Base-by-base conservation (phyloP, 1,140 invertebrate species). In the Coboldia fuscipes region DNA sequence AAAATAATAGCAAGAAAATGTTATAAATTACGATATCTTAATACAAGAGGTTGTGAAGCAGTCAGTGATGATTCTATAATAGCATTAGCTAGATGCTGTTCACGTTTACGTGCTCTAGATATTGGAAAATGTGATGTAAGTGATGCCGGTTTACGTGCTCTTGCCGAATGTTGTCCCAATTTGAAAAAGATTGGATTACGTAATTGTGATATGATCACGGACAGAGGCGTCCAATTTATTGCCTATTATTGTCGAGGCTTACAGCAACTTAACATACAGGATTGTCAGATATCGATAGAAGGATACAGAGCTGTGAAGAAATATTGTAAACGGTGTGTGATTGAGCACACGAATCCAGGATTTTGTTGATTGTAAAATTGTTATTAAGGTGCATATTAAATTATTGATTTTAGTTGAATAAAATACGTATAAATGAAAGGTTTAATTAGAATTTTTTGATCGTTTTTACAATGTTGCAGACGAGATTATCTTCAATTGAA, bases 81-180 rank as follows among this genome's bases (percentile, higher is more conserved):
- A 29, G 75, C 80, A 1, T 54, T 92, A 23, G 82, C 83, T 0
- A 62, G 75, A 28, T 79, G 74, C 12, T 90, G 85, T 51, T 77
- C 80, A 0, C 61, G 84, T 30, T 57, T 92, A 19, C 57, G 83
- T 19, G 85, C 85, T 1, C 54, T 90, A 0, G 86, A 92, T 47
- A 72, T 90, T 26, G 86, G 86, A 6, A 90, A 90, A 48, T 90
- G 85, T 60, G 85, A 90, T 56, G 75, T 92, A 0, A 86, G 82
- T 22, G 84, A 92, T 54, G 67, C 75, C 2, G 84, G 84, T 0
- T 62, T 93, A 10, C 65, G 78, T 42, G 73, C 80, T 2, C 58
- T 93, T 1, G 83, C 84, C 1, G 75, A 84, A 41, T 75, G 82
- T 42, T 90, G 85, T 56, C 82, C 81, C 1, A 86, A 90, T 48